These are phyloP conservation scores for Acanthosepion esculentum DNA, from an alignment of 2,888 invertebrate species.

Conservation along the genomic window DNA sequence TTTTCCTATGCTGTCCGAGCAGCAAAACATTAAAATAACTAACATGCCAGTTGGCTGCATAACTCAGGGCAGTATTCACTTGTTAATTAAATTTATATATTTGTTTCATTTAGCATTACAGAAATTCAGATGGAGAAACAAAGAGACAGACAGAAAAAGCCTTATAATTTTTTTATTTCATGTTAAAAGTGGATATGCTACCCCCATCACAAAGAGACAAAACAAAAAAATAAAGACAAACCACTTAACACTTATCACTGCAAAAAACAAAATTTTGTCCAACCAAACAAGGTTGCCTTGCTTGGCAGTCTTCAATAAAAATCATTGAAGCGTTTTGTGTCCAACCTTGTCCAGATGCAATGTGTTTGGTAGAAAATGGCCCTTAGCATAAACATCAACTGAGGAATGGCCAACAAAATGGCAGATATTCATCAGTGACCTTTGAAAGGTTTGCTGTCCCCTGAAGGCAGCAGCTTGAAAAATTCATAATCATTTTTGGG, in stretches of 20 bases:
- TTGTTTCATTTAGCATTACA: too few species aligned
- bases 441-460: slow-evolving; percentile 14
- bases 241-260: not conserved
- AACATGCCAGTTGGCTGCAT: too few species aligned
- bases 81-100: too few species aligned
- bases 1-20: too few species aligned
- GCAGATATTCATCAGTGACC: not conserved
- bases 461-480: slow-evolving; percentile 33
- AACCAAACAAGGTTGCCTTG: not conserved
- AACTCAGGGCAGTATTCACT: too few species aligned
- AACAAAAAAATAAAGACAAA: not conserved
- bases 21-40: too few species aligned
- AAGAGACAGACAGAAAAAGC: too few species aligned
- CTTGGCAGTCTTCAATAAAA: not conserved
- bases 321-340: not conserved
- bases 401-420: not conserved
- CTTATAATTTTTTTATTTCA: not conserved
- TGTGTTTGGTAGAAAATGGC: not conserved
- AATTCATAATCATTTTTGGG: not conserved
- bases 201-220: not conserved
- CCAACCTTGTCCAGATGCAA: slow-evolving; percentile 7
- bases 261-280: not conserved
- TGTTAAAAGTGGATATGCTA: not conserved
- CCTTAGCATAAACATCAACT: slow-evolving; percentile 20
- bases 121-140: too few species aligned